These are phyloP conservation scores for Telenomus remus DNA, from an alignment of 1,140 invertebrate species.

Conservation along the genomic window DNA sequence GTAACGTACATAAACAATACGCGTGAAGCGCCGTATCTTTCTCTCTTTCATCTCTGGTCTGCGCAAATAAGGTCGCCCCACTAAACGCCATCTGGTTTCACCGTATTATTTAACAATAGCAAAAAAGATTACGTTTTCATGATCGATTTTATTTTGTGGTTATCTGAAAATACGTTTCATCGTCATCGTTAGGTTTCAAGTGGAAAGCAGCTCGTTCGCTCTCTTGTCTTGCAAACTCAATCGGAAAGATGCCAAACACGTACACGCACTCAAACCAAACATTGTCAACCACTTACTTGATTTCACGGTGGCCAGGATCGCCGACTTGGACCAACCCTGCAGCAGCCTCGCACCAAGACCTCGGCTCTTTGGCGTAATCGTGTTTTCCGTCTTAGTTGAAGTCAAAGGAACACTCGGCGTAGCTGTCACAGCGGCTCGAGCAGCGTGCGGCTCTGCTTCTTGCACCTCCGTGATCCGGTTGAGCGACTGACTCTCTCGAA, in stretches of 20 bases:
- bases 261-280: neutral
- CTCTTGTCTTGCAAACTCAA: neutral
- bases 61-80: conserved; percentile 48
- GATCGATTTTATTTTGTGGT: conserved; percentile 46
- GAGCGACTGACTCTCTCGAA: conserved; percentile 86
- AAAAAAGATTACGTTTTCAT: conserved; percentile 53
- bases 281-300: conserved; percentile 27
- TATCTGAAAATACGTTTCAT: conserved; percentile 51
- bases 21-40: conserved; percentile 42
- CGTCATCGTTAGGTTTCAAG: conserved; percentile 5
- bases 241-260: too few species aligned
- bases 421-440: conserved; percentile 24
- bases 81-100: conserved; percentile 51
- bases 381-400: conserved; percentile 21
- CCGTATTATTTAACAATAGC: conserved; percentile 43
- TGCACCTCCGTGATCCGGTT: conserved; percentile 88
- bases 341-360: conserved; percentile 73
- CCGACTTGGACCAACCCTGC: conserved; percentile 68
- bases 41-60: conserved; percentile 46
- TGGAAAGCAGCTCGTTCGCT: neutral
- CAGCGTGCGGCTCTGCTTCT: conserved; percentile 75
- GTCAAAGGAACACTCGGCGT: conserved; percentile 27
- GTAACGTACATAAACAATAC: conserved; percentile 54
- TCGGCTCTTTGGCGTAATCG: conserved; percentile 66
- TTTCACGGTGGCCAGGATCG: conserved; percentile 47